Conservation (phyloP, 1,140 invertebrate species). For the Panonychus citri region DNA sequence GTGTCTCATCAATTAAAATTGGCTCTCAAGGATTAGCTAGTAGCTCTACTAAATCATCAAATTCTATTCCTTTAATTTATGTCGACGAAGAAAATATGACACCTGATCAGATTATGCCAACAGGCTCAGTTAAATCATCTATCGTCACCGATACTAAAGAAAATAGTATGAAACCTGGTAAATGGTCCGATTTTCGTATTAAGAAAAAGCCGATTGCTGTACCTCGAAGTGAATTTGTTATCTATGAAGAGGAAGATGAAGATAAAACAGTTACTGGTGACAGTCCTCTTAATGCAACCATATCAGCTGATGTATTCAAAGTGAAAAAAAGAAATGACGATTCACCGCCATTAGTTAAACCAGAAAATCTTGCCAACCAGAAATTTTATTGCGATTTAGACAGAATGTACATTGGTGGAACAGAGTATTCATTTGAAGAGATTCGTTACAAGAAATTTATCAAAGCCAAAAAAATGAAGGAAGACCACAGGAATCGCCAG, state of each 20-base stretch:
- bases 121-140: neutral
- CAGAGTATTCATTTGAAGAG: neutral
- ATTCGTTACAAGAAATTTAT: neutral
- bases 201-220: neutral
- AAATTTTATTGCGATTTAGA: neutral
- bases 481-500: too few relatives aligned
- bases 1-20: too few relatives aligned
- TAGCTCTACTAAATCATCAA: too few relatives aligned
- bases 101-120: neutral
- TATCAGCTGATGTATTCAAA: neutral
- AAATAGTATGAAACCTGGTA: neutral
- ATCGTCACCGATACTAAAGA: neutral
- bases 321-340: neutral
- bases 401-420: neutral
- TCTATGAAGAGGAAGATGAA: neutral
- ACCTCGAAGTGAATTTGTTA: neutral
- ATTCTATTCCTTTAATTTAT: neutral
- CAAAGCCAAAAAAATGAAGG: too few relatives aligned
- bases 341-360: neutral
- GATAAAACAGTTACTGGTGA: neutral
- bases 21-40: too few relatives aligned
- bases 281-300: neutral
- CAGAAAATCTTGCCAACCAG: neutral
- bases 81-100: neutral
- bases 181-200: neutral